Percentiles rank a stretch among this genome's conserved stretches.
Evolutionary conservation across 1,140 invertebrate genomes (phyloP).

Genomic region (Schlechtendalia chinensis): DNA sequence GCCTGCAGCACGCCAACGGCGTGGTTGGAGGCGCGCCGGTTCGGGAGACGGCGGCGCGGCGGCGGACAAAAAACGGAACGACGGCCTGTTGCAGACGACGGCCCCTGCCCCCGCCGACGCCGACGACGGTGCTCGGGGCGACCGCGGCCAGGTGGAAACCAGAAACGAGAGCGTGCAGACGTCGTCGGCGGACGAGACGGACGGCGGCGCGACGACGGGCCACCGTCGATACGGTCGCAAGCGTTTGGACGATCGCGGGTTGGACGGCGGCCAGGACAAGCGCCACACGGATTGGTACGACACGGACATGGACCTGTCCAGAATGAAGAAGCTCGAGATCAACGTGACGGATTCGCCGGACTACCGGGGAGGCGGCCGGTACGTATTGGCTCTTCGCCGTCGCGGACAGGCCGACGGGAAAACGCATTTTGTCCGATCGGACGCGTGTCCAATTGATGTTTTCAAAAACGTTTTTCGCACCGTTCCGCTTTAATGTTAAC

Average conservation of each 20-base stretch:
- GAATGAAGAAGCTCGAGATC: conserved; percentile 39
- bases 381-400: too few relatives aligned
- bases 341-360: conserved; percentile 30
- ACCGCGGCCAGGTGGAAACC: not conserved
- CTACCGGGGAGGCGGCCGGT: conserved; percentile 14
- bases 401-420: too few relatives aligned
- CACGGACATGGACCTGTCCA: conserved; percentile 29
- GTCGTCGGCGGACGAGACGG: not conserved
- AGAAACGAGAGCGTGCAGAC: conserved; percentile 31
- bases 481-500: too few relatives aligned
- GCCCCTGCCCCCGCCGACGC: not conserved
- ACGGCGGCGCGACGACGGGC: not conserved
- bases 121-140: not conserved
- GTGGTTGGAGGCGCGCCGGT: not conserved
- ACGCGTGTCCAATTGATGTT: too few relatives aligned
- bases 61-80: not conserved
- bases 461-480: too few relatives aligned
- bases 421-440: too few relatives aligned
- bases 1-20: not conserved
- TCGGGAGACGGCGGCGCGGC: not conserved
- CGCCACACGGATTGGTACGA: conserved; percentile 29
- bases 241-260: conserved; percentile 24
- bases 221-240: conserved; percentile 2
- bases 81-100: conserved; percentile 36
- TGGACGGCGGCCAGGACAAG: not conserved